Evolutionary conservation across 2,113 vertebrate species (phyloP).

Genomic region (Oceanites oceanicus): DNA sequence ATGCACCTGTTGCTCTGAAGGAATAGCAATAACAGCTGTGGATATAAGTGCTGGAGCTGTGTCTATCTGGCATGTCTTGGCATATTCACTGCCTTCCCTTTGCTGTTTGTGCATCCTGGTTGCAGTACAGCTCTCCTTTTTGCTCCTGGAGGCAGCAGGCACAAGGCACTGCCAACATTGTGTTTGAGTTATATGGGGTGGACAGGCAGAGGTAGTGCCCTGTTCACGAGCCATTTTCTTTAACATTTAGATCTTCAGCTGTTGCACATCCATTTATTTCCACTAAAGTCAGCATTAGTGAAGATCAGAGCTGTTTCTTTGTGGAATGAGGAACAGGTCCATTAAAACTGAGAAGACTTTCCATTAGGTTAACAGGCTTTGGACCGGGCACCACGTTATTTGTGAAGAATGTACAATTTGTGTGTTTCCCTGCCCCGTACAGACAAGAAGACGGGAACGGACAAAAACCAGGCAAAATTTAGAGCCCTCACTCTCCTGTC

Average conservation of each 20-base stretch:
- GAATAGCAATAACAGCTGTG: background rate
- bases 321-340: background rate
- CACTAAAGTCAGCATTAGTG: background rate
- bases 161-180: rapidly evolving
- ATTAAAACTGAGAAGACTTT: background rate
- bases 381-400: background rate
- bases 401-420: background rate
- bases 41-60: background rate
- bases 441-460: background rate
- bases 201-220: background rate
- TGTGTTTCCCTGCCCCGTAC: background rate
- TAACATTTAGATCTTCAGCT: background rate
- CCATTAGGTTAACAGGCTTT: background rate
- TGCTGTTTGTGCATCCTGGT: background rate
- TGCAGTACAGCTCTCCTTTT: background rate
- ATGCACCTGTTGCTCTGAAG: background rate
- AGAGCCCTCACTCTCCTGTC: background rate
- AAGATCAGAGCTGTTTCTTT: background rate
- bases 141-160: background rate
- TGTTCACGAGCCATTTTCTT: background rate
- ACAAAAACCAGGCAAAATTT: background rate
- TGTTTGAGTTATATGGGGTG: rapidly evolving
- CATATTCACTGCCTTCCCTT: background rate
- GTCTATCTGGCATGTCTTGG: background rate
- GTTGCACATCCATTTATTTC: background rate